Conservation (phyloP, 2,113 vertebrate species). For the Opisthocomus hoazin region DNA sequence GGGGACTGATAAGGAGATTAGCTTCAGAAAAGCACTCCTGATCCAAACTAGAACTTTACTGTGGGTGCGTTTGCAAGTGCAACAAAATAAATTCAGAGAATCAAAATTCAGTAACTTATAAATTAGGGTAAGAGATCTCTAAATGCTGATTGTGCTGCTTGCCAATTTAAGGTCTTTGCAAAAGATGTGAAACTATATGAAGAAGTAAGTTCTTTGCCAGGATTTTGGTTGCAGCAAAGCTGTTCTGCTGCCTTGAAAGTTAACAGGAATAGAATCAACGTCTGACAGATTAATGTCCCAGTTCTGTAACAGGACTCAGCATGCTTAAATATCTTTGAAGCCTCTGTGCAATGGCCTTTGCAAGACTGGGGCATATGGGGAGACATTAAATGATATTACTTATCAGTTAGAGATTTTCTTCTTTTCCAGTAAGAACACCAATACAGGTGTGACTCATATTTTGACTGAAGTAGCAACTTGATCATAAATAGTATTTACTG, state of each 20-base stretch:
- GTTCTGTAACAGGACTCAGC: neutral
- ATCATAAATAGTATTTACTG: neutral
- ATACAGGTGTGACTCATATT: neutral
- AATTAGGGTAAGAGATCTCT: neutral
- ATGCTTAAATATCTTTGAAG: neutral
- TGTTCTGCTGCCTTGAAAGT: neutral
- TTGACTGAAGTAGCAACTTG: neutral
- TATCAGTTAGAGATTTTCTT: neutral
- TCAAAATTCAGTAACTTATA: neutral
- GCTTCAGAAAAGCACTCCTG: neutral
- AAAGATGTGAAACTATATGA: neutral
- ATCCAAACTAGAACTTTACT: neutral
- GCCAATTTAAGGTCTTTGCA: neutral
- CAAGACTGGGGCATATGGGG: neutral
- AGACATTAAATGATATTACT: neutral
- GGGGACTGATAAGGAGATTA: neutral
- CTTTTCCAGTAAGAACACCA: neutral
- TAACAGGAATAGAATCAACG: neutral
- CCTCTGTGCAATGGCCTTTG: neutral
- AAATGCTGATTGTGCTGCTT: neutral
- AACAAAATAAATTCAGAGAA: neutral
- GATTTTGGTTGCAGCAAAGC: neutral
- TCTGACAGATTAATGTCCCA: neutral
- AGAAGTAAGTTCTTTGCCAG: neutral
- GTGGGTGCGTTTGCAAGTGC: neutral